Conservation (phyloP, 2,113 vertebrate genomes). For the Spea multiplicata region DNA sequence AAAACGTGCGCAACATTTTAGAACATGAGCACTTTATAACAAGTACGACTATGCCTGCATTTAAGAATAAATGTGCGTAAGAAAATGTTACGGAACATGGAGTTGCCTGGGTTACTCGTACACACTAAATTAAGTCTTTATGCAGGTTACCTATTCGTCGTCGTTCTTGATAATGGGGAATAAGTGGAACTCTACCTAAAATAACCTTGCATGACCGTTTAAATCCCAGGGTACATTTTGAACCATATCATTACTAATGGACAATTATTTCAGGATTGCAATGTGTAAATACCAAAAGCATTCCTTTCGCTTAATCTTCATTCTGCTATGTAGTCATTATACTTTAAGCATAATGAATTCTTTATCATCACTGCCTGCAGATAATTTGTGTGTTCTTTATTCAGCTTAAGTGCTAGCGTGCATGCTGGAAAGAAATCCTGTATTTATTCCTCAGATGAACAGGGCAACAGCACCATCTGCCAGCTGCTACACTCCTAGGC, state of each 20-base stretch:
- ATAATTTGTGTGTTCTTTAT: constrained; percentile 28
- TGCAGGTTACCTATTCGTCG: background rate
- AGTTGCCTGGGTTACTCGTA: too few relatives aligned
- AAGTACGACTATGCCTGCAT: too few relatives aligned
- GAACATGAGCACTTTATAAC: too few relatives aligned
- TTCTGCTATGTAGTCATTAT: constrained; percentile 36
- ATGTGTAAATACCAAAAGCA: constrained; percentile 42
- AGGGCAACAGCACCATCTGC: constrained; percentile 37
- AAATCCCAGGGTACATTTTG: constrained; percentile 5
- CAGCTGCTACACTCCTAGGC: constrained; percentile 9
- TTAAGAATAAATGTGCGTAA: too few relatives aligned
- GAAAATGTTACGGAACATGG: too few relatives aligned
- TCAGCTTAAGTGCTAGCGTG: constrained; percentile 22
- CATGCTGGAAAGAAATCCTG: constrained; percentile 4
- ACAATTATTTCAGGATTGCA: constrained; percentile 40
- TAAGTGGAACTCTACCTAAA: background rate
- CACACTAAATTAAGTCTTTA: background rate
- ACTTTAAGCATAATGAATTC: constrained; percentile 39
- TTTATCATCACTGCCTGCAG: constrained; percentile 36
- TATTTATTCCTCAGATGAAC: background rate
- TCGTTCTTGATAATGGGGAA: background rate
- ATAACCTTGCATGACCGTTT: constrained; percentile 1
- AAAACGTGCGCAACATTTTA: too few relatives aligned
- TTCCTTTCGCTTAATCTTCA: constrained; percentile 30
- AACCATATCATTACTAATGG: constrained; percentile 27